phyloP scores from a whole-genome alignment of 2,888 invertebrate genomes.

The Nipponacmea schrenckii region DNA sequence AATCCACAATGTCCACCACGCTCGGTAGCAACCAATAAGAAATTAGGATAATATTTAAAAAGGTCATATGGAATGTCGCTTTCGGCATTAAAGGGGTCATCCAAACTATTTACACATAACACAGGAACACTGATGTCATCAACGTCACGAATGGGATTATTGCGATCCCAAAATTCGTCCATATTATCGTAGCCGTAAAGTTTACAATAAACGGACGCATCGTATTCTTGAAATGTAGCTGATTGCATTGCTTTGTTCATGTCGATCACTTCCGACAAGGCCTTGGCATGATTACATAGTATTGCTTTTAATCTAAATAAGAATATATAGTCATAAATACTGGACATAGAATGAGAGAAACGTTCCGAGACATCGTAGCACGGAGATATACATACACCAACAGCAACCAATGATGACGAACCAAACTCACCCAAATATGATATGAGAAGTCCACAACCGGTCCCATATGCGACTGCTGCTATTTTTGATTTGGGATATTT shows the following conservation, averaged over 20 bases:
- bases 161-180: conserved; percentile 58
- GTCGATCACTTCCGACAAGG: conserved; percentile 47
- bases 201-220: conserved; percentile 53
- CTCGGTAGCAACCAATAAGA: conserved; percentile 55
- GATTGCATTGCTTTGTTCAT: conserved; percentile 40
- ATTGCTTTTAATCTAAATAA: conserved; percentile 46
- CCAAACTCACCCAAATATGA: conserved; percentile 64
- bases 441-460: conserved; percentile 56
- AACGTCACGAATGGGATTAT: conserved; percentile 62
- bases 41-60: conserved; percentile 60
- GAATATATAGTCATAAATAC: conserved; percentile 48
- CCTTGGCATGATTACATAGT: conserved; percentile 45
- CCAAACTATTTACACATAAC: conserved; percentile 57
- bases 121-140: conserved; percentile 63
- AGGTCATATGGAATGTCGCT: conserved; percentile 56
- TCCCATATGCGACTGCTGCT: conserved; percentile 54
- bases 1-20: conserved; percentile 65
- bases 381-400: conserved; percentile 56
- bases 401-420: conserved; percentile 52
- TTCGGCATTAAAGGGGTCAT: conserved; percentile 55
- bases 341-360: conserved; percentile 39
- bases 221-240: conserved; percentile 48
- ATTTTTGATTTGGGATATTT: conserved; percentile 46
- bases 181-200: conserved; percentile 41
- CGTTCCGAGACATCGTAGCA: conserved; percentile 49